A percentile compares a stretch with the other conserved stretches of the same genome.
These are phyloP conservation scores for Chaunax sp. DNA, from an alignment of 2,797 vertebrate genomes.

Conservation along the genomic window DNA sequence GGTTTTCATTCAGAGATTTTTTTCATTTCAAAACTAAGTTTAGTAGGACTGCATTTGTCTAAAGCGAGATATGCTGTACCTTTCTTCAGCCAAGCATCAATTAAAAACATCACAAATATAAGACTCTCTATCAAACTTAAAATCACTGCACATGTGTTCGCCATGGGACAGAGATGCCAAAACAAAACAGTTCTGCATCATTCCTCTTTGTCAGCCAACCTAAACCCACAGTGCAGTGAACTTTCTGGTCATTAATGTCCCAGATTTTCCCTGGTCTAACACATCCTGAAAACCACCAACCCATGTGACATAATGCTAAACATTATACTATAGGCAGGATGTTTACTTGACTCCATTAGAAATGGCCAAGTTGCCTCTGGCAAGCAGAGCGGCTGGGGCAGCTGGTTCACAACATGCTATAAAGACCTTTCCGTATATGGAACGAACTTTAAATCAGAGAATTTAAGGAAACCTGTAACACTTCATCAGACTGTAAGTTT, in stretches of 20 bases:
- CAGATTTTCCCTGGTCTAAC: conserved; percentile 32
- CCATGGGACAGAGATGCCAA: conserved; percentile 56
- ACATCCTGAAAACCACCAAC: conserved; percentile 24
- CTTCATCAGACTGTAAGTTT: conserved; percentile 4
- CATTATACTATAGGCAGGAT: conserved; percentile 43
- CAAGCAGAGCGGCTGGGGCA: conserved; percentile 17
- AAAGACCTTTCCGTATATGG: conserved; percentile 19
- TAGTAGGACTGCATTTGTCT: conserved; percentile 33
- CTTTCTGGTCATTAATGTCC: conserved; percentile 26
- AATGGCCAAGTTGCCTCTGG: conserved; percentile 49
- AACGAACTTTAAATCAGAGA: conserved; percentile 16
- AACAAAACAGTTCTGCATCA: conserved; percentile 43
- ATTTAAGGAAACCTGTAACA: conserved; percentile 16
- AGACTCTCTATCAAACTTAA: conserved; percentile 41
- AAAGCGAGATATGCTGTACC: conserved; percentile 48
- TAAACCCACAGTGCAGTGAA: conserved; percentile 22
- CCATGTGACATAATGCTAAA: conserved; percentile 37
- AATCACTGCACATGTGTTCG: conserved; percentile 66
- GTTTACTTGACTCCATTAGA: conserved; percentile 60
- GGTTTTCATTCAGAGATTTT: conserved; percentile 21
- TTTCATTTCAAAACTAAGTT: conserved; percentile 53
- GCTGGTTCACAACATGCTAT: conserved; percentile 32
- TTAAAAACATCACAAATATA: conserved; percentile 66
- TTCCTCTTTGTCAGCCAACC: conserved; percentile 38
- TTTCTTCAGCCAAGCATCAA: conserved; percentile 61